Evolutionary conservation across 2,888 invertebrate genomes (phyloP).

Genomic region (Herminia tarsipennalis): DNA sequence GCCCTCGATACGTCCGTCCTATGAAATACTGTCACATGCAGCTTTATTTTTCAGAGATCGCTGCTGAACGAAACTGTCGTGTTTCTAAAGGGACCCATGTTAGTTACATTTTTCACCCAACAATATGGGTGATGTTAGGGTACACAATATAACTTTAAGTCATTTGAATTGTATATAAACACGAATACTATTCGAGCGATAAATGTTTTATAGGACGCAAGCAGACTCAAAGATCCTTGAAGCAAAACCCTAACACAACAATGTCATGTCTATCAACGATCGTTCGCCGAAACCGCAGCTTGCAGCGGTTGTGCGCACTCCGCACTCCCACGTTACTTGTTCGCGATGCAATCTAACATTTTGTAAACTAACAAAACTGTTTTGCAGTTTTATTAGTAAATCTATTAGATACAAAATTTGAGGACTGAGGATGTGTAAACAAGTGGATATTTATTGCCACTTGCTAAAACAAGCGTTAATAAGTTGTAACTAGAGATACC

Average conservation of each 20-base stretch:
- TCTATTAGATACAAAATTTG: background rate
- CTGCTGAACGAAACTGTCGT: too few species aligned
- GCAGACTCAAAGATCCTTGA: background rate
- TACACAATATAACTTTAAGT: too few species aligned
- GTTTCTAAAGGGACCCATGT: too few species aligned
- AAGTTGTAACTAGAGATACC: too few species aligned
- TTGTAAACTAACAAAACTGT: background rate
- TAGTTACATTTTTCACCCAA: too few species aligned
- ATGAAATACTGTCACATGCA: slow-evolving; percentile 4
- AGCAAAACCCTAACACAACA: background rate
- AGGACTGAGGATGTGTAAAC: background rate
- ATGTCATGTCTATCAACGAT: background rate
- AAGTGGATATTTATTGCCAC: background rate
- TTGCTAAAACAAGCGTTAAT: background rate
- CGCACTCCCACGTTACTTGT: background rate
- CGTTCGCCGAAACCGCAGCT: background rate
- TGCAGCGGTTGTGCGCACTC: too few species aligned
- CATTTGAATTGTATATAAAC: too few species aligned
- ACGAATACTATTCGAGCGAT: too few species aligned
- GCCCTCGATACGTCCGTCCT: background rate
- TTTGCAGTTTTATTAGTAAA: slow-evolving; percentile 4
- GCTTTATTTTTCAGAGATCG: too few species aligned
- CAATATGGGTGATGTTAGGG: too few species aligned
- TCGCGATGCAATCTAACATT: slow-evolving; percentile 8
- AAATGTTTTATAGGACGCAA: background rate